Percentiles rank a stretch among this genome's conserved stretches.
Evolutionary conservation across 35 echinoderm and acorn worm species (phyloP).

Genomic region (Chiridota heheva): DNA sequence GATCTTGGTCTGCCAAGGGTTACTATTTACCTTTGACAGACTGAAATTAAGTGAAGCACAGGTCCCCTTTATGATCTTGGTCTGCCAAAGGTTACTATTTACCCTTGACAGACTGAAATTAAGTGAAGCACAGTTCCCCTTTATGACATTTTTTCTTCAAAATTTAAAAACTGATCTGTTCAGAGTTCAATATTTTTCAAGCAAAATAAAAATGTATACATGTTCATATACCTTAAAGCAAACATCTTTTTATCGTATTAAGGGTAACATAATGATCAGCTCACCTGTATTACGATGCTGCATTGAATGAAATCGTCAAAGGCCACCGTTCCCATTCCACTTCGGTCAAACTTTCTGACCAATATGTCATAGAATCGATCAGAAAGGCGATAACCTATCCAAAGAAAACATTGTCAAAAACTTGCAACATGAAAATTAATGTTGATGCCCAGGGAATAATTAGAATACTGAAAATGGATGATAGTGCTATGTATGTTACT

Average conservation of each 20-base stretch:
- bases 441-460: neutral
- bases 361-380: conserved; percentile 77
- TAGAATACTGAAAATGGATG: neutral
- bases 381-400: conserved; percentile 79
- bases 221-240: too few species aligned
- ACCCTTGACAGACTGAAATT: too few species aligned
- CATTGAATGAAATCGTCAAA: conserved; percentile 99
- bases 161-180: neutral
- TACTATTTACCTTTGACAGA: too few species aligned
- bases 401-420: too few species aligned
- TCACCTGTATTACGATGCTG: conserved; percentile 90
- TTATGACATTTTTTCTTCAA: neutral
- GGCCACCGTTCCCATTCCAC: conserved; percentile 80
- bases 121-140: too few species aligned
- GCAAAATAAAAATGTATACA: neutral
- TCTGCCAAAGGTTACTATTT: too few species aligned
- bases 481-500: too few species aligned
- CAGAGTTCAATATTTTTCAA: neutral
- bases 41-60: too few species aligned
- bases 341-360: conserved; percentile 93
- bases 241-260: too few species aligned
- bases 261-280: conserved; percentile 5
- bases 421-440: neutral
- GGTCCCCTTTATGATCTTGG: too few species aligned
- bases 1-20: too few species aligned